Evolutionary conservation across 2,113 vertebrate species (phyloP).

Genomic region (Alectura lathami): DNA sequence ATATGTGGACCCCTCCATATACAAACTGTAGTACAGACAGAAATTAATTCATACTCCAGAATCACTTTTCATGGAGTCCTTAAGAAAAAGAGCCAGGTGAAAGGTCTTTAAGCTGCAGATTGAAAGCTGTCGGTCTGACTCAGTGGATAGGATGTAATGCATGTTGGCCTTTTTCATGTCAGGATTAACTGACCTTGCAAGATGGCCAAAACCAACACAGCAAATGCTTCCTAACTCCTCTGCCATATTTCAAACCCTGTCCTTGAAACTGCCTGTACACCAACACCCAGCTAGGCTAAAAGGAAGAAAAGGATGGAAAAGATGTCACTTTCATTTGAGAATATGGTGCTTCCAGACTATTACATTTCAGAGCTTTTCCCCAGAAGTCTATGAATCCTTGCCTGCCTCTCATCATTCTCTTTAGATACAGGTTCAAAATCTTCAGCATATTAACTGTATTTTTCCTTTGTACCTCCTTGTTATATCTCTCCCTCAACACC

Average conservation of each 20-base stretch:
- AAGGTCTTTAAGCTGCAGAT: background rate
- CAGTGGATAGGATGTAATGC: background rate
- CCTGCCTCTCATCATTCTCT: background rate
- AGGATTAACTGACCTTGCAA: constrained; percentile 34
- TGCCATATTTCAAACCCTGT: background rate
- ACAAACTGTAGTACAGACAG: accelerated
- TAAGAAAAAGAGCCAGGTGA: background rate
- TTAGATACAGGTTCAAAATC: background rate
- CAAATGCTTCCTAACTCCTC: background rate
- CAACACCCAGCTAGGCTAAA: background rate
- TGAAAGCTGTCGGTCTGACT: background rate
- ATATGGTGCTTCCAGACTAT: accelerated
- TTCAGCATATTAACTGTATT: background rate
- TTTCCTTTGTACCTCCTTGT: background rate
- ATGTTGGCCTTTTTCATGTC: constrained; percentile 28
- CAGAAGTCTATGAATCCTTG: background rate
- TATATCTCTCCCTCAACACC: background rate
- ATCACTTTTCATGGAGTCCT: background rate
- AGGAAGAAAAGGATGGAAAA: background rate
- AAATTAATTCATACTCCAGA: background rate
- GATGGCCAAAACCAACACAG: background rate
- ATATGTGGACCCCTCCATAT: accelerated
- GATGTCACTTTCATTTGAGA: background rate
- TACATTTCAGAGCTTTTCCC: background rate
- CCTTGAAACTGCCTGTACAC: background rate